Evolutionary conservation across 2,113 vertebrate species (phyloP), one percentile per base, ranked within the genome.

Genomic region (Trochalopteron elliotii): DNA sequence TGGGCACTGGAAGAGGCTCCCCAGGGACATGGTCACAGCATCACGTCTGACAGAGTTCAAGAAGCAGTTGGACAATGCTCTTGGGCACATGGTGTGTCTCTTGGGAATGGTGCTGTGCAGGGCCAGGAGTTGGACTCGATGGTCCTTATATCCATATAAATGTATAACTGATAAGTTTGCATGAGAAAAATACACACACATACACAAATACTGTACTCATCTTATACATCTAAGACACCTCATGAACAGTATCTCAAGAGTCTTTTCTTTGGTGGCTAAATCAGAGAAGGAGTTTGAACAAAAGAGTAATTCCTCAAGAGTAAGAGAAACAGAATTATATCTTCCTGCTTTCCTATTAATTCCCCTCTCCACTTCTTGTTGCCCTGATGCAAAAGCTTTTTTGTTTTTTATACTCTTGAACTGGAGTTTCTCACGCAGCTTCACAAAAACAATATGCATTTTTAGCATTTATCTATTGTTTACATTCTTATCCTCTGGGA

Each of bases 61-160:
- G 25, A 50, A 65, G 12, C 1, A 0, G 44, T 74, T 59, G 44
- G 11, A 28, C 27, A 37, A 1, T 9, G 12, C 10, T 33, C 3
- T 65, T 15, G 52, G 44, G 23, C 18, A 37, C 37, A 10, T 2
- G 8, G 4, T 23, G 10, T 28, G 18, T 28, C 18, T 35, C 30
- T 50, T 42, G 31, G 27, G 37, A 2, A 20, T 37, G 9, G 8
- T 37, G 2, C 14, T 7, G 30, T 19, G 14, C 11, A 28, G 5
- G 42, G 10, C 10, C 12, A 28, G 10, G 10, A 57, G 10, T 4
- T 33, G n/a, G 27, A 50, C 12, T 64, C 0, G 0, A 8, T 22
- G 30, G 49, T 56, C 3, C 31, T 18, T 64, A 15, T 56, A n/a
- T 56, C 8, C 20, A 47, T 80, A 11, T 21, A 27, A 67, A 70